Evolutionary conservation across 1,140 invertebrate genomes (phyloP).

Genomic region (Ips nitidus): DNA sequence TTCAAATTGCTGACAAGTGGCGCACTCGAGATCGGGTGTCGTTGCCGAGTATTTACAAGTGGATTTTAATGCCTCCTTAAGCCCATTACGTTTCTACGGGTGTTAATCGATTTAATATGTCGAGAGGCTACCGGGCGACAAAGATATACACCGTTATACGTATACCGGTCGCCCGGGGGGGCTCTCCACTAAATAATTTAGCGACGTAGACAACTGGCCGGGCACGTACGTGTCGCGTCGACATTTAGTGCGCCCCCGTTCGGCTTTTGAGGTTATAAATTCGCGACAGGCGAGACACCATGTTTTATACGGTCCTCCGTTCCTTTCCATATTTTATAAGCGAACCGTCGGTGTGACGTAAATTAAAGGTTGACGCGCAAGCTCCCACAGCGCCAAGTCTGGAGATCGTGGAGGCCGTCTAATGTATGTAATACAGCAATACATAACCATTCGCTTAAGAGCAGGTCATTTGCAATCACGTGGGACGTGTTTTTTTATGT

Average conservation of each 20-base stretch:
- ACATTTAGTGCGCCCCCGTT: slow-evolving; percentile 5
- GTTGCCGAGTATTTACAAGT: slow-evolving; percentile 16
- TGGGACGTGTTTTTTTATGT: too few relatives aligned
- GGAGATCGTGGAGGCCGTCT: too few relatives aligned
- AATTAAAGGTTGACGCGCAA: too few relatives aligned
- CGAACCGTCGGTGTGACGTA: not conserved
- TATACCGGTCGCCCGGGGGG: too few relatives aligned
- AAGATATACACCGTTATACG: too few relatives aligned
- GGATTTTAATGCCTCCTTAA: slow-evolving; percentile 17
- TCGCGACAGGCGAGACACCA: not conserved
- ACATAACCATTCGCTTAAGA: too few relatives aligned
- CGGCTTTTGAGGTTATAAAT: slow-evolving; percentile 14
- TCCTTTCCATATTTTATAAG: slow-evolving; percentile 18
- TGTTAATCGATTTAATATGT: not conserved
- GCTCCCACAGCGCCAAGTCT: too few relatives aligned
- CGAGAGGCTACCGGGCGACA: not conserved
- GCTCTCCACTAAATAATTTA: too few relatives aligned
- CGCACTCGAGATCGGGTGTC: slow-evolving; percentile 16
- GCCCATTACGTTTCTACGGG: not conserved
- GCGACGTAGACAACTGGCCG: too few relatives aligned
- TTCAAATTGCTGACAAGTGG: slow-evolving; percentile 6
- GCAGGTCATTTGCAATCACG: too few relatives aligned
- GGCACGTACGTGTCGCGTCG: slow-evolving; percentile 4
- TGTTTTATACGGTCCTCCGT: slow-evolving; percentile 11
- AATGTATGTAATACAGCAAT: too few relatives aligned